Percentiles rank a stretch among this genome's conserved stretches.
Conservation (phyloP, 2,888 invertebrate species). For the Andrena flavipes region DNA sequence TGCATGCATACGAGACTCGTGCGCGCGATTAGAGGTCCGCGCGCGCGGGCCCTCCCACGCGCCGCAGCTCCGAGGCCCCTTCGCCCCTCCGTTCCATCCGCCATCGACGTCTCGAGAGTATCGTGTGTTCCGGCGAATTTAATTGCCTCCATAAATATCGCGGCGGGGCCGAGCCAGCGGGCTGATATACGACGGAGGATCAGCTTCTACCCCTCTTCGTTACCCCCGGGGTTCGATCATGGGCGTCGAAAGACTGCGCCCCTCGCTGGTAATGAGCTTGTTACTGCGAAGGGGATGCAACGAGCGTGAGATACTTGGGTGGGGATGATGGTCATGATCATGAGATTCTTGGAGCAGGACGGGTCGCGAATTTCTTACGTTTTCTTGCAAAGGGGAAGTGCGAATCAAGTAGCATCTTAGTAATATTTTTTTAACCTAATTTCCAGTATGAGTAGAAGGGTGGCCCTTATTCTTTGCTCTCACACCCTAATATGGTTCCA, state of each 20-base stretch:
- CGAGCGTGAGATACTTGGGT: not conserved
- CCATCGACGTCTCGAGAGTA: slow-evolving; percentile 53
- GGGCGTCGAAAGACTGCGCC: slow-evolving; percentile 11
- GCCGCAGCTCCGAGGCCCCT: slow-evolving; percentile 7
- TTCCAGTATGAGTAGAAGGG: too few relatives aligned
- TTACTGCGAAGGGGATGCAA: not conserved
- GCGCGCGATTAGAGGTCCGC: slow-evolving; percentile 55
- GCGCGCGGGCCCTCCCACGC: slow-evolving; percentile 63
- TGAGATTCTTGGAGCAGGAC: too few relatives aligned
- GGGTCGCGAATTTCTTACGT: too few relatives aligned
- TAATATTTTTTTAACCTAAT: too few relatives aligned
- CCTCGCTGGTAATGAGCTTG: not conserved
- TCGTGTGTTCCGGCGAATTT: slow-evolving; percentile 76
- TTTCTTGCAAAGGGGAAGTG: too few relatives aligned
- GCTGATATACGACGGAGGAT: slow-evolving; percentile 51
- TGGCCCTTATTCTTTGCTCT: too few relatives aligned
- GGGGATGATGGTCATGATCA: too few relatives aligned
- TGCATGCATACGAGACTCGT: slow-evolving; percentile 47
- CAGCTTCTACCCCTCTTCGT: slow-evolving; percentile 5
- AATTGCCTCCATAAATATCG: slow-evolving; percentile 82
- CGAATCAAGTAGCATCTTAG: too few relatives aligned
- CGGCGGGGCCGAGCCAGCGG: slow-evolving; percentile 25
- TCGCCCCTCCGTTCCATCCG: not conserved
- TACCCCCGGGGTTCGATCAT: slow-evolving; percentile 1
- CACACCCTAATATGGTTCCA: too few relatives aligned